Conservation (phyloP, 1,140 invertebrate species). For the Bactericera cockerelli region DNA sequence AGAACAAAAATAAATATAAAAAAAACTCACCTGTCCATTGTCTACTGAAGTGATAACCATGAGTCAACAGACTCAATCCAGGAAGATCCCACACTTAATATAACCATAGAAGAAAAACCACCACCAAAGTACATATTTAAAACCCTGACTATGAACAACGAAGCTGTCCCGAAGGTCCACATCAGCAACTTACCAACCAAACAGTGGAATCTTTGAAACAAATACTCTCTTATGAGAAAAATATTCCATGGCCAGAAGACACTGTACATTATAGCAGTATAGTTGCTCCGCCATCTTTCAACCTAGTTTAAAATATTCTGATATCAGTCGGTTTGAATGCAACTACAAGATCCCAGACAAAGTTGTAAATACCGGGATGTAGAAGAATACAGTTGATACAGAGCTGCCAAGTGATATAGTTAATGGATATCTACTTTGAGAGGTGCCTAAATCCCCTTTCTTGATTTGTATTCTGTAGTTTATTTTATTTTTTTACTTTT, state of each 20-base stretch:
- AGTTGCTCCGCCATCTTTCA: background rate
- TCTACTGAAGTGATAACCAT: background rate
- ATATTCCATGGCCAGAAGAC: background rate
- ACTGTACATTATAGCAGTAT: conserved; percentile 2
- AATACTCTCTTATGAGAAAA: background rate
- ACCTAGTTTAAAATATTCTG: conserved; percentile 3
- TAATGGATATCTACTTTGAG: background rate
- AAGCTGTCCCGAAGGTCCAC: background rate
- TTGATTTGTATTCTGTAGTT: no score
- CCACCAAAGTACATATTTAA: background rate
- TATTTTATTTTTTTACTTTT: no score
- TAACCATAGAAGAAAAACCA: background rate
- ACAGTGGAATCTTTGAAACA: conserved; percentile 5
- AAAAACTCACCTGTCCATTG: no score
- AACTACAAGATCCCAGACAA: background rate
- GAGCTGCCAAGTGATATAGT: conserved; percentile 1
- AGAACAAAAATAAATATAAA: no score
- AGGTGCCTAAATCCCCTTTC: background rate
- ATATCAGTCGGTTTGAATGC: conserved; percentile 1
- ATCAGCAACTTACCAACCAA: background rate
- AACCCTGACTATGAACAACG: background rate
- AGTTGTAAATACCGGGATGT: background rate
- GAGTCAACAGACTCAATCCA: background rate
- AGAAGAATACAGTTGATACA: background rate
- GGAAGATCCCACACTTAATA: background rate